A percentile compares a stretch with the other conserved stretches of the same genome.
Conservation (phyloP, 1,140 invertebrate genomes). For the Tigriopus japonicus region DNA sequence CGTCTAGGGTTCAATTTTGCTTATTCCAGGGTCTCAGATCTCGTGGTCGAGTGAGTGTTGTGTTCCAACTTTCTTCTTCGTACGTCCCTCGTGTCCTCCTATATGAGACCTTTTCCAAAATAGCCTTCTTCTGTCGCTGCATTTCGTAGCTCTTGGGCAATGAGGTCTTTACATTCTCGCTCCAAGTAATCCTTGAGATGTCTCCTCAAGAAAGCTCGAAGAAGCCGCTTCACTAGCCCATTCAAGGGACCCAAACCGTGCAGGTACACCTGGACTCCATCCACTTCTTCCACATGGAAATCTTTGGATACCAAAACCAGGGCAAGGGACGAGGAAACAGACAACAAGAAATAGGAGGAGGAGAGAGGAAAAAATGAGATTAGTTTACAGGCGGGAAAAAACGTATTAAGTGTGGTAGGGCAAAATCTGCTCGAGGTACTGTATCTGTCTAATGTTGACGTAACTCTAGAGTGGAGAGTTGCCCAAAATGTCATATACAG, state of each 20-base stretch:
- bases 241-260: neutral
- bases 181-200: neutral
- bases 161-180: neutral
- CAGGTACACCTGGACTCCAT: neutral
- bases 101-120: neutral
- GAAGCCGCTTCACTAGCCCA: neutral
- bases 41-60: neutral
- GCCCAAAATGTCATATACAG: too few species aligned
- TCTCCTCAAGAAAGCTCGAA: neutral
- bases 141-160: neutral
- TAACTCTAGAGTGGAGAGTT: too few species aligned
- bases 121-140: neutral
- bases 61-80: neutral
- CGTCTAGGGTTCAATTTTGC: too few species aligned
- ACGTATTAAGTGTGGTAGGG: neutral
- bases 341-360: neutral
- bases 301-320: neutral
- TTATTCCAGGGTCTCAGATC: neutral
- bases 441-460: neutral
- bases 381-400: neutral
- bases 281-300: neutral
- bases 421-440: neutral
- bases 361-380: neutral
- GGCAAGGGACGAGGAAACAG: neutral
- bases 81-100: neutral